Conservation (phyloP, 2,888 invertebrate genomes). For the Himalopsyche anomala region DNA sequence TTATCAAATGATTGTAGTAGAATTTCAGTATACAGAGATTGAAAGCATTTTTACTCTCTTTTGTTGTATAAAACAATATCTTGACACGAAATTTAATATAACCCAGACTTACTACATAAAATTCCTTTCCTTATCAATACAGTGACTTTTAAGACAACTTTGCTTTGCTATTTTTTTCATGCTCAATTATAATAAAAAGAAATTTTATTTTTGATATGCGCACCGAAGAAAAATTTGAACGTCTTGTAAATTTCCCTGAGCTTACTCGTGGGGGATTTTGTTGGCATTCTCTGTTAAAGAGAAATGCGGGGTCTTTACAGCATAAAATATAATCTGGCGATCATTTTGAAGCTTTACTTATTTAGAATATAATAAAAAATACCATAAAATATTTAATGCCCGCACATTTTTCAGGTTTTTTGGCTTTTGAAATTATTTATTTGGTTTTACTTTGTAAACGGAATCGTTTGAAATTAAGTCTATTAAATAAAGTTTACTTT, state of each 20-base stretch:
- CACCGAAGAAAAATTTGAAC: conserved; percentile 17
- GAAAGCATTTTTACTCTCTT: too few species aligned
- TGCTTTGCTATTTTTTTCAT: neutral
- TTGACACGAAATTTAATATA: neutral
- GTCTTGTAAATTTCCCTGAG: conserved; percentile 35
- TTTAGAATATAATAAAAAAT: conserved; percentile 42
- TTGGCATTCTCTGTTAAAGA: conserved; percentile 39
- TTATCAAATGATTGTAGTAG: too few species aligned
- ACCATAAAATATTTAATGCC: conserved; percentile 42
- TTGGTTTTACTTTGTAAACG: conserved; percentile 18
- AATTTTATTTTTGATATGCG: conserved; percentile 36
- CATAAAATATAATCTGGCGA: conserved; percentile 38
- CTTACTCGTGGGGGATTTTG: conserved; percentile 36
- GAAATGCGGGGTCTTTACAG: conserved; percentile 34
- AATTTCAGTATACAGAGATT: too few species aligned
- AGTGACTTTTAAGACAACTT: neutral
- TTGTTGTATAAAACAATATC: too few species aligned
- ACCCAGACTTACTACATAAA: neutral
- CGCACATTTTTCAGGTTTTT: conserved; percentile 39
- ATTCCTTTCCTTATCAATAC: neutral
- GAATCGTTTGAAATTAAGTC: conserved; percentile 43
- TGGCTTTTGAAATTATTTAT: conserved; percentile 39
- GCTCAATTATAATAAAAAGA: conserved; percentile 11
- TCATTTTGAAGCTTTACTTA: conserved; percentile 41
- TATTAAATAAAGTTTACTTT: conserved; percentile 18